Base-by-base conservation (phyloP, 2,797 vertebrate species). In the Acanthurus tractus region DNA sequence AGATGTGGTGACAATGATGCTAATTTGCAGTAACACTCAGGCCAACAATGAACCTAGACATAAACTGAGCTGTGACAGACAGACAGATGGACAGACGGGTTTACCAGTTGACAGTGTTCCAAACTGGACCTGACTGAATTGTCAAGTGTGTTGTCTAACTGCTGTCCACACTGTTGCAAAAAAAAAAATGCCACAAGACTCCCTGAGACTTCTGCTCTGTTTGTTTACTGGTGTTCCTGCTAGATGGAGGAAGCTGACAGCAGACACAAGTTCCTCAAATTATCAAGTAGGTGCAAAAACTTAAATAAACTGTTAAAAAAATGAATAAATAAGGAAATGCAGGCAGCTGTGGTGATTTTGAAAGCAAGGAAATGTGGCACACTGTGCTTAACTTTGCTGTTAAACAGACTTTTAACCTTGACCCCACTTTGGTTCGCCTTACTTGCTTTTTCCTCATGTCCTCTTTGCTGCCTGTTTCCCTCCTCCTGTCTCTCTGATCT, bases 91-190 rank as follows among this genome's bases (percentile, higher is more conserved):
- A 63, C 55, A 20, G 69, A 63, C 55, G 18, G 55, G 55, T 71
- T 62, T 62, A 77, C 34, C 42, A 63, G 58, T 2, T 61, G 62
- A 74, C 40, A 17, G 3, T 50, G 17, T 42, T 66, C 36, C 42
- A 81, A 88, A 79, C 65, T 46, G 42, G 70, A 75, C 68, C 52
- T 70, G 74, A 82, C 73, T 79, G 67, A 76, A 67, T 15, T 81
- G 67, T 59, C 66, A 53, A 80, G 76, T 40, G 14, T 71, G 66
- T 55, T 79, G 74, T 55, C 52, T 72, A 77, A 76, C 73, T 58
- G 63, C 45, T 22, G 72, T 75, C 69, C 0, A 20, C 64, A 11
- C 58, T 7, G 15, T 45, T 13, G 14, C 23, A 44, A 54, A 23
- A 59, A 54, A 23, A 59, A 25, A 25, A 25, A 25, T 17, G 52